Percentiles rank a stretch among this genome's conserved stretches.
These are phyloP conservation scores for Lypha dubia DNA, from an alignment of 2,888 invertebrate genomes.

Conservation along the genomic window DNA sequence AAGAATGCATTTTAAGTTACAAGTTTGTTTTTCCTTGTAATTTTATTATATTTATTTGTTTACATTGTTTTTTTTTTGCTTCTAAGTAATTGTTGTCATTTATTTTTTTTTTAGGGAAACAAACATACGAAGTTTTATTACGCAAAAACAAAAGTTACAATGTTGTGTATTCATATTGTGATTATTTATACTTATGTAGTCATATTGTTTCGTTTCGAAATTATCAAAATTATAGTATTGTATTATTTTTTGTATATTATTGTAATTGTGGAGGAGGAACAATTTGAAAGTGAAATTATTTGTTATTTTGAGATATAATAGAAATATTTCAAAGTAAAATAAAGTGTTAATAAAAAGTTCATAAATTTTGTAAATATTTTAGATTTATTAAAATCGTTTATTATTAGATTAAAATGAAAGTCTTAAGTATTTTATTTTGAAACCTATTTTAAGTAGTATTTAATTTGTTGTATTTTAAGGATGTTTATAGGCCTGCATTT, in stretches of 20 bases:
- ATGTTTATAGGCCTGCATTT: no score
- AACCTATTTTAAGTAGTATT: no score
- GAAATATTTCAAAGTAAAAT: neutral
- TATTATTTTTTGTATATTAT: no score
- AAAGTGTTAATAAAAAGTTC: no score
- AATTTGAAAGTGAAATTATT: constrained; percentile 8
- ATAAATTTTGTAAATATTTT: neutral
- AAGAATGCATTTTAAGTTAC: constrained; percentile 31
- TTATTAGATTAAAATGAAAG: no score
- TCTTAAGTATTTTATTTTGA: no score
- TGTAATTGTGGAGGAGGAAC: constrained; percentile 24
- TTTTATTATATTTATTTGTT: neutral
- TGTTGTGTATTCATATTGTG: neutral
- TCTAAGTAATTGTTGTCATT: constrained; percentile 18
- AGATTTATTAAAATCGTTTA: no score
- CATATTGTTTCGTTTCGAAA: constrained; percentile 26
- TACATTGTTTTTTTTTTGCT: neutral
- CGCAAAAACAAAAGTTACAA: constrained; percentile 2
- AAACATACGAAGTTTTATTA: neutral
- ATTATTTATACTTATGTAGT: no score
- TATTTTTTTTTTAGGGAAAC: neutral
- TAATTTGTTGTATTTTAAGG: no score
- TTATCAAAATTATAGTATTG: constrained; percentile 6
- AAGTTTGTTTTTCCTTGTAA: neutral
- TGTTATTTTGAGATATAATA: neutral